Evolutionary conservation across 2,888 invertebrate genomes (phyloP).

Genomic region (Darwinula stevensoni): DNA sequence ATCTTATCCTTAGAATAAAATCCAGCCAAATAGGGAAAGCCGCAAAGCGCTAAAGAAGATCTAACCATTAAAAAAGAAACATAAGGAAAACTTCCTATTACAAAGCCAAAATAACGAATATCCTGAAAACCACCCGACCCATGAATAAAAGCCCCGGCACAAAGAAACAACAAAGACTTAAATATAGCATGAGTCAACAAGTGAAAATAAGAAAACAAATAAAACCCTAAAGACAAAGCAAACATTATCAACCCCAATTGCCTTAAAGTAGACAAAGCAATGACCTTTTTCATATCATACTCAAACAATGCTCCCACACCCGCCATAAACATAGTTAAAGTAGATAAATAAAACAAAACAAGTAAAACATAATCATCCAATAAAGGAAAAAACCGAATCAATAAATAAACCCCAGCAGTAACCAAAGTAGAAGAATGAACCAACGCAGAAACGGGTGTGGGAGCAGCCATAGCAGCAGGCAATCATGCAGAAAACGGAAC

Average conservation of each 20-base stretch:
- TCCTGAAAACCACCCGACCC: slow-evolving; percentile 29
- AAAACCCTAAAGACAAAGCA: slow-evolving; percentile 25
- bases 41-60: slow-evolving; percentile 11
- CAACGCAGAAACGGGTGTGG: slow-evolving; percentile 41
- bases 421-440: slow-evolving; percentile 50
- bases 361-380: slow-evolving; percentile 19
- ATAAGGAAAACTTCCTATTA: slow-evolving; percentile 1
- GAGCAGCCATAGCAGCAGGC: slow-evolving; percentile 42
- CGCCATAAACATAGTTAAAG: slow-evolving; percentile 14
- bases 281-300: slow-evolving; percentile 38
- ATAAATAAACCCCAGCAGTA: slow-evolving; percentile 38
- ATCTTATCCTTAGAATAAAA: slow-evolving; percentile 12
- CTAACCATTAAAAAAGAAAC: slow-evolving; percentile 3
- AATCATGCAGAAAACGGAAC: slow-evolving; percentile 47
- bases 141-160: slow-evolving; percentile 37
- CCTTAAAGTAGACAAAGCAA: slow-evolving; percentile 42
- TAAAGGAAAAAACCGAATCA: slow-evolving; percentile 32
- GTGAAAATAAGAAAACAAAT: slow-evolving; percentile 34
- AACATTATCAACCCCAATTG: slow-evolving; percentile 41
- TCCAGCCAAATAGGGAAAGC: slow-evolving; percentile 13
- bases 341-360: slow-evolving; percentile 23
- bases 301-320: slow-evolving; percentile 16
- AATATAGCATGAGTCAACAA: slow-evolving; percentile 39
- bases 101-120: slow-evolving; percentile 22
- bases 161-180: slow-evolving; percentile 41